A percentile compares a stretch with the other conserved stretches of the same genome.
phyloP scores from a whole-genome alignment of 2,888 invertebrate species.

The Agonopterix subpropinquella region DNA sequence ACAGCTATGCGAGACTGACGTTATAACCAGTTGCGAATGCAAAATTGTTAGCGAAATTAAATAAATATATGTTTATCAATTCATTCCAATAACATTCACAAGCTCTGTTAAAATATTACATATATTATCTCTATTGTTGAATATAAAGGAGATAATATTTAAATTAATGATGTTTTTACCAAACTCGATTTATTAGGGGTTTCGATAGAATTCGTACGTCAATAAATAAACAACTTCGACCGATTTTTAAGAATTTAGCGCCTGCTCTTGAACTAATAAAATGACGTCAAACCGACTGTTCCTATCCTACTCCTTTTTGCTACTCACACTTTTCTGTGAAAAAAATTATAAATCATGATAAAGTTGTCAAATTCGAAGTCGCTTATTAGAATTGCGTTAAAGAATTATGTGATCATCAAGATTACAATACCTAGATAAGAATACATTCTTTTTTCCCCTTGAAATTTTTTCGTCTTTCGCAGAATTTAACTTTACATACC shows the following conservation, averaged over 20 bases:
- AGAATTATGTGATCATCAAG: too few relatives aligned
- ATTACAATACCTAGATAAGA: too few relatives aligned
- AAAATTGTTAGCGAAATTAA: too few relatives aligned
- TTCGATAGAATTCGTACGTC: neutral
- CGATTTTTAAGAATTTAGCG: neutral
- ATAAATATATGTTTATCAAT: constrained; percentile 12
- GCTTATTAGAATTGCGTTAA: too few relatives aligned
- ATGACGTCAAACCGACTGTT: constrained; percentile 4
- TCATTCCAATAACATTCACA: constrained; percentile 31
- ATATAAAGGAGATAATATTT: neutral
- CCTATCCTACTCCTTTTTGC: too few relatives aligned
- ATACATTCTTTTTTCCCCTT: too few relatives aligned
- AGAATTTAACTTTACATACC: too few relatives aligned
- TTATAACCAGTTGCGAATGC: too few relatives aligned
- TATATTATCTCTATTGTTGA: constrained; percentile 15
- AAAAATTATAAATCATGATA: constrained; percentile 29
- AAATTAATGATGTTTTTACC: neutral
- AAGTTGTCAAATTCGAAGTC: constrained; percentile 2
- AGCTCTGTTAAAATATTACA: constrained; percentile 24
- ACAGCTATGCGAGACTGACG: too few relatives aligned
- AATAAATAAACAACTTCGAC: neutral
- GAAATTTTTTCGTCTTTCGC: too few relatives aligned
- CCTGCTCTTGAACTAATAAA: neutral
- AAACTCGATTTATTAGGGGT: neutral
- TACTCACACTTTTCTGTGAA: constrained; percentile 12